A percentile compares a stretch with the other conserved stretches of the same genome.
Evolutionary conservation across 2,113 vertebrate genomes (phyloP).

Genomic region (Nothobranchius kuhntae): DNA sequence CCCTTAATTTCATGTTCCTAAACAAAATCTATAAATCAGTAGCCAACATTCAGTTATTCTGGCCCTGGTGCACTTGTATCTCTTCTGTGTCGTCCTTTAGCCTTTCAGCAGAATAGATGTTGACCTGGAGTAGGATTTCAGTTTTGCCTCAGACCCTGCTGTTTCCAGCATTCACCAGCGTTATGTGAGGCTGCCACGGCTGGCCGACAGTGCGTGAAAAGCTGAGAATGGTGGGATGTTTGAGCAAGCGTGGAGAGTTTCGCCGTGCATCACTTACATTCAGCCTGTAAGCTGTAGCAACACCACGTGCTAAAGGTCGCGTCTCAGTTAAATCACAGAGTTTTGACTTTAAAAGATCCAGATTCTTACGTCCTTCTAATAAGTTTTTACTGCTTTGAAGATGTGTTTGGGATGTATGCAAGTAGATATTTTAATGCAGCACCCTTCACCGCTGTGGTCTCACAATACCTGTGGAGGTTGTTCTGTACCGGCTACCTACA

Average conservation of each 20-base stretch:
- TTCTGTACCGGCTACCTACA: too few relatives aligned
- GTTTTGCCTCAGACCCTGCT: constrained; percentile 19
- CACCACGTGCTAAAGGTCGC: not conserved
- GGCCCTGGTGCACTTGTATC: constrained; percentile 4
- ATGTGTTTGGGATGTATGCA: too few relatives aligned
- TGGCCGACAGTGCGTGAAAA: constrained; percentile 8
- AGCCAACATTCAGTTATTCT: constrained; percentile 14
- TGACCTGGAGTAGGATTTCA: not conserved
- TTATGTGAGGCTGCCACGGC: constrained; percentile 31
- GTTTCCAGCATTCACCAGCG: constrained; percentile 48
- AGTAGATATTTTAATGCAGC: too few relatives aligned
- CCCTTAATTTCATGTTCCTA: not conserved
- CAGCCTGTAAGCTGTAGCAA: constrained; percentile 7
- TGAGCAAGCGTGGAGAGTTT: constrained; percentile 13
- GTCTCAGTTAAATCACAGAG: not conserved
- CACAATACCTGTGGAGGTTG: too few relatives aligned
- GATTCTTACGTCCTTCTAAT: too few relatives aligned
- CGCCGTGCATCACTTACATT: constrained; percentile 29
- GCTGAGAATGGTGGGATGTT: constrained; percentile 33
- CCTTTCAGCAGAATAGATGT: constrained; percentile 1
- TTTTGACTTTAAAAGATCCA: too few relatives aligned
- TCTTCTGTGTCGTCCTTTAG: too few relatives aligned
- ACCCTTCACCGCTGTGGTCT: too few relatives aligned
- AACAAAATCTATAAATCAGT: constrained; percentile 9
- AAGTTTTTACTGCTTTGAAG: too few relatives aligned